Percentiles rank a stretch among this genome's conserved stretches.
These are phyloP conservation scores for Chaitophorus viminalis DNA, from an alignment of 2,888 invertebrate species.

Conservation along the genomic window DNA sequence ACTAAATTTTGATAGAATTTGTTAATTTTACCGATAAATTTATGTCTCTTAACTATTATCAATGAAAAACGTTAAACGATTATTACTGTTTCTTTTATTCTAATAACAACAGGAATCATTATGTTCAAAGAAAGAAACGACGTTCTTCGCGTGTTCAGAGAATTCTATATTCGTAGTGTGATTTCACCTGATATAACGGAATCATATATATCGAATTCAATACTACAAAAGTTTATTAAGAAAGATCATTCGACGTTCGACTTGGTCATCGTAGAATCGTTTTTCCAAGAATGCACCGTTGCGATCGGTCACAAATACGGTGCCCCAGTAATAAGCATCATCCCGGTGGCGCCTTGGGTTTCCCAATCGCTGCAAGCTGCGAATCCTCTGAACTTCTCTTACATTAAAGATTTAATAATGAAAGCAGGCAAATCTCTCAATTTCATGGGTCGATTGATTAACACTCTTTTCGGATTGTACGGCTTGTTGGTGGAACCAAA, in stretches of 20 bases:
- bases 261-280: constrained; percentile 62
- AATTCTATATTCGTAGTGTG: not conserved
- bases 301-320: constrained; percentile 65
- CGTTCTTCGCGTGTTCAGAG: not conserved
- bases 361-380: not conserved
- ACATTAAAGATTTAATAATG: constrained; percentile 39
- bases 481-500: constrained; percentile 7
- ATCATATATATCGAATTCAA: constrained; percentile 1
- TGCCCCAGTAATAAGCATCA: constrained; percentile 65
- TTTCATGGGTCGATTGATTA: constrained; percentile 5
- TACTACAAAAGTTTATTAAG: constrained; percentile 45
- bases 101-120: too few relatives aligned
- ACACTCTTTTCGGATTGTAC: constrained; percentile 14
- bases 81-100: too few relatives aligned
- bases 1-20: too few relatives aligned
- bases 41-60: too few relatives aligned
- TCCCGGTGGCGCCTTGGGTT: constrained; percentile 24
- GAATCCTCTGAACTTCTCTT: constrained; percentile 32
- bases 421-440: not conserved
- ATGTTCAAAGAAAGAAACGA: not conserved
- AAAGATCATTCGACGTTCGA: constrained; percentile 49
- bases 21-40: too few relatives aligned
- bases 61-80: too few relatives aligned
- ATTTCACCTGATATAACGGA: not conserved
- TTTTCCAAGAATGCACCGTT: constrained; percentile 66